phyloP scores from a whole-genome alignment of 2,113 vertebrate genomes.

The Lichenostomus cassidix region DNA sequence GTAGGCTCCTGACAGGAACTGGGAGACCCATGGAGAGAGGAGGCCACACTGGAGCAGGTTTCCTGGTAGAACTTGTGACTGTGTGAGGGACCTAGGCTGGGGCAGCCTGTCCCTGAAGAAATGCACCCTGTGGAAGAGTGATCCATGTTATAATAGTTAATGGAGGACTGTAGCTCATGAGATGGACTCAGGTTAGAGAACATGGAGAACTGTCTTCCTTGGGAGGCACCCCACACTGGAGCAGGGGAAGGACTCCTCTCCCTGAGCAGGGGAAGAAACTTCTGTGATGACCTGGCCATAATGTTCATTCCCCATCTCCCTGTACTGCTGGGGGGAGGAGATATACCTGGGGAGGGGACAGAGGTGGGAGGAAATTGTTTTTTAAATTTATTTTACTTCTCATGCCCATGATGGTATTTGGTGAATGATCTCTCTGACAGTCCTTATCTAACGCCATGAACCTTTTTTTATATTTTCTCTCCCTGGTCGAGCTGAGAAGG shows the following conservation, averaged over 20 bases:
- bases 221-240: background rate
- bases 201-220: background rate
- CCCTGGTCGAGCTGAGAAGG: background rate
- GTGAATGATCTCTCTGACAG: background rate
- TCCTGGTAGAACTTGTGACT: background rate
- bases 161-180: too few relatives aligned
- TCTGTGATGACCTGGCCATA: background rate
- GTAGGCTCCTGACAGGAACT: background rate
- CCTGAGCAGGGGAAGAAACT: background rate
- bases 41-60: background rate
- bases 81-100: background rate
- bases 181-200: background rate
- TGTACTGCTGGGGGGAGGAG: fast-evolving
- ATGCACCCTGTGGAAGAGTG: background rate
- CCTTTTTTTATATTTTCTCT: background rate
- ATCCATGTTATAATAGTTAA: too few relatives aligned
- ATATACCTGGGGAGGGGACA: background rate
- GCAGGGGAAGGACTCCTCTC: background rate
- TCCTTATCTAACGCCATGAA: background rate
- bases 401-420: background rate
- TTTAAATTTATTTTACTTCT: background rate
- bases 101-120: background rate
- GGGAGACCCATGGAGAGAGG: background rate
- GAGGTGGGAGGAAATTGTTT: background rate
- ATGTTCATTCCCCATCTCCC: background rate